These are phyloP conservation scores for Plectropomus leopardus DNA, from an alignment of 2,113 vertebrate genomes.

Conservation along the genomic window DNA sequence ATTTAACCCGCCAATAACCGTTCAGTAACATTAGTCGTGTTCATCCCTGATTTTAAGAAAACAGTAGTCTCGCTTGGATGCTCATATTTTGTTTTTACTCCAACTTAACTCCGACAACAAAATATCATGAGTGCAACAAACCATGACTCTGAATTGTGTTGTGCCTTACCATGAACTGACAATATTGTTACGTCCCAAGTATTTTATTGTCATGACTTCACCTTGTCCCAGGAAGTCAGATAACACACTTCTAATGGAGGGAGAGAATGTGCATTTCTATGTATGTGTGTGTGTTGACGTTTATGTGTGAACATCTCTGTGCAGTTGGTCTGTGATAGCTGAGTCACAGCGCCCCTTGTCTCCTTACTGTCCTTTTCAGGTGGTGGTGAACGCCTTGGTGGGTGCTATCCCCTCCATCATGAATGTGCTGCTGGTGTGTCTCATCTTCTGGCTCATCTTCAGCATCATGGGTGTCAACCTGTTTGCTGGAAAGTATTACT, in stretches of 20 bases:
- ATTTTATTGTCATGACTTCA: slow-evolving; percentile 5
- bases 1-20: too few relatives aligned
- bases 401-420: slow-evolving; percentile 99
- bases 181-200: slow-evolving; percentile 32
- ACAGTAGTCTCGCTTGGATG: neutral
- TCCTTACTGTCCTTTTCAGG: slow-evolving; percentile 82
- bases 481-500: slow-evolving; percentile 98
- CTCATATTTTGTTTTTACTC: slow-evolving; percentile 1
- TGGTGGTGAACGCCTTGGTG: slow-evolving; percentile 99
- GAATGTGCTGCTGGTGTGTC: slow-evolving; percentile 99
- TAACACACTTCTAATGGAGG: slow-evolving; percentile 4
- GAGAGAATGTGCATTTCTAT: slow-evolving; percentile 65
- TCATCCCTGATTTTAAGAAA: too few relatives aligned
- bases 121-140: slow-evolving; percentile 9
- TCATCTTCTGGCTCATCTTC: slow-evolving; percentile 99
- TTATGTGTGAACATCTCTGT: slow-evolving; percentile 22
- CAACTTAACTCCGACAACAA: too few relatives aligned
- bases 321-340: neutral
- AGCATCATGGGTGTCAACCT: slow-evolving; percentile 99
- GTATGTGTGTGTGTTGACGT: slow-evolving; percentile 50
- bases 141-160: slow-evolving; percentile 8
- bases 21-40: too few relatives aligned
- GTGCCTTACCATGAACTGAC: neutral
- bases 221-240: neutral
- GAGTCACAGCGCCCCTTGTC: slow-evolving; percentile 43